Base-by-base conservation (phyloP, 92 coral and sea anemone genomes). In the Porites evermanni region DNA sequence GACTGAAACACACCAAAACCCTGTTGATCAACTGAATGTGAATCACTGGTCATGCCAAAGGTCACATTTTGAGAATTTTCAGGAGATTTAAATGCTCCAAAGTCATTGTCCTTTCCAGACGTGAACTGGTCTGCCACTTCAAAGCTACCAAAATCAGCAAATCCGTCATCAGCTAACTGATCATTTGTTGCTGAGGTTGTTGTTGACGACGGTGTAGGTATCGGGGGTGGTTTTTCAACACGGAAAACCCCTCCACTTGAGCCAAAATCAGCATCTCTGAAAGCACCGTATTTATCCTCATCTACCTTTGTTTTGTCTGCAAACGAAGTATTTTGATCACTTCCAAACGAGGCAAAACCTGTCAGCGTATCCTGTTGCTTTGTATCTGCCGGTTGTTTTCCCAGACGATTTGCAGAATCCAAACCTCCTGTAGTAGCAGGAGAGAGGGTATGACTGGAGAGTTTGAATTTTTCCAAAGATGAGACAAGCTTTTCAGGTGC, bases 121-220 rank as follows among this genome's bases (percentile, higher is more conserved):
- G 44, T 78, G 20, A 60, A 38, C 47, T 85, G 72, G 11, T 75
- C 77, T 12, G 87, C 88, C 7, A 58, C 81, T 75, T 92, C 85
- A 79, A 91, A 92, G 12, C 89, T 72, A 68, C 89, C 95, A 90
- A 92, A 94, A 74, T 90, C 94, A n/a, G 93, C 98, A 80, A 94
- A 92, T 47, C 89, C 82, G 67, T 86, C 93, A 64, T 88, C 91
- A 47, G 63, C 58, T 32, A 21, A 12, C 47, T 60, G 66, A 32
- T 26, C 32, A 23, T 26, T 77, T 52, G 78, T 53, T 21, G 59
- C 53, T 64, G 16, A 3, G 6, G 47, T 38, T 38, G 47, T 38
- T 38, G 47, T 38, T 38, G 47, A 4, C 47, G 6, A 0, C 5
- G 0, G 47, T 38, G 47, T 38, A 38, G 47, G 47, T 38, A 38